These are phyloP conservation scores for Drosophila athabasca DNA, from an alignment of 1,140 invertebrate species.

Conservation along the genomic window DNA sequence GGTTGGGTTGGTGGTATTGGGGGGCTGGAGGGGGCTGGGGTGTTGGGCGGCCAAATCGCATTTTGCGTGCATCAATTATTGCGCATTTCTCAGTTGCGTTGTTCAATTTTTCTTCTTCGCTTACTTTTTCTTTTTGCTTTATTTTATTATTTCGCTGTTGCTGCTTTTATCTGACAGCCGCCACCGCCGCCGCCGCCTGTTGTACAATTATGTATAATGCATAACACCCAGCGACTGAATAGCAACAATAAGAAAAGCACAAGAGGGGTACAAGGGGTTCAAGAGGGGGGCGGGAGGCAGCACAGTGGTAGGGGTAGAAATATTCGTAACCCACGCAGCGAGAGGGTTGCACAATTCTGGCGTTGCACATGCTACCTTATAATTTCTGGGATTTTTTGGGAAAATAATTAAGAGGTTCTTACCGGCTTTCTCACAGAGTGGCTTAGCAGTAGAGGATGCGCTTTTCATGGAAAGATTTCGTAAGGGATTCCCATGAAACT, in stretches of 20 bases:
- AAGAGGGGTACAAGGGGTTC: not conserved
- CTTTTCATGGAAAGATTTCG: too few species aligned
- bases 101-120: conserved; percentile 47
- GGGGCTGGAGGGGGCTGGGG: too few species aligned
- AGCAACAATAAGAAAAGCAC: conserved; percentile 6
- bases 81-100: conserved; percentile 75
- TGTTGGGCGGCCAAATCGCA: conserved; percentile 52
- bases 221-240: conserved; percentile 55
- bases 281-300: too few species aligned
- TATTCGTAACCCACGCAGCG: not conserved
- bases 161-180: conserved; percentile 71
- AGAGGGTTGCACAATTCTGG: too few species aligned
- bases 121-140: conserved; percentile 10
- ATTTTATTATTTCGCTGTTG: conserved; percentile 1
- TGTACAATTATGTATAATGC: conserved; percentile 64
- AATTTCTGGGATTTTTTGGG: too few species aligned
- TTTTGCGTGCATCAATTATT: conserved; percentile 82
- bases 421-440: too few species aligned
- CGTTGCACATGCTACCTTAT: too few species aligned
- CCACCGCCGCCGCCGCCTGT: conserved; percentile 77
- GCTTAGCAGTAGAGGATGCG: too few species aligned
- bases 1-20: not conserved
- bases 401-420: too few species aligned
- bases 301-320: not conserved
- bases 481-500: too few species aligned